phyloP scores from a whole-genome alignment of 2,888 invertebrate genomes.

The Aspidiotus rigidus region DNA sequence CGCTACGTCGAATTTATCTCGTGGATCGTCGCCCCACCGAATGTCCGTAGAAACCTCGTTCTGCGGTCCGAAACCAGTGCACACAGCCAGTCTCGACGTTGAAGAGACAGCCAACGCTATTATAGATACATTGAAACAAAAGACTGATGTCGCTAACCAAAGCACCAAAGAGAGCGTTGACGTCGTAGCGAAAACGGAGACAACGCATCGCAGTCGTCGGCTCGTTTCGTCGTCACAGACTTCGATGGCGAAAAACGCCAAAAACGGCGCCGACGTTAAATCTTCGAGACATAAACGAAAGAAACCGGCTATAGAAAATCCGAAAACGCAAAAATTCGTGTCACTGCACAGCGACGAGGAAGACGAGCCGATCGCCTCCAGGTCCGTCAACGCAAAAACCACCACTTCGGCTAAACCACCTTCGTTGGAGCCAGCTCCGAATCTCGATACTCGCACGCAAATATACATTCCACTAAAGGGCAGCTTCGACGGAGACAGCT shows the following conservation, averaged over 20 bases:
- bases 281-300: neutral
- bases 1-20: slow-evolving; percentile 39
- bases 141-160: neutral
- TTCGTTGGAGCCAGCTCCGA: neutral
- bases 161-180: neutral
- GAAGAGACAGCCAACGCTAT: slow-evolving; percentile 35
- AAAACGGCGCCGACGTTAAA: neutral
- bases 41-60: slow-evolving; percentile 84
- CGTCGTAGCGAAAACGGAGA: neutral
- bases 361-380: slow-evolving; percentile 40
- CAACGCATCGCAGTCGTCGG: neutral
- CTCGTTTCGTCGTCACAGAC: neutral
- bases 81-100: slow-evolving; percentile 36
- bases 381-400: slow-evolving; percentile 46
- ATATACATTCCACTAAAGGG: slow-evolving; percentile 36
- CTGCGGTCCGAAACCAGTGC: slow-evolving; percentile 68
- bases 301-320: slow-evolving; percentile 34
- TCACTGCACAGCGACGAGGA: slow-evolving; percentile 36
- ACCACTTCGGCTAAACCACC: neutral
- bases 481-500: slow-evolving; percentile 19
- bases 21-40: slow-evolving; percentile 73
- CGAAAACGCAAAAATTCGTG: slow-evolving; percentile 35
- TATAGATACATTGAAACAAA: slow-evolving; percentile 42
- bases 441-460: slow-evolving; percentile 33
- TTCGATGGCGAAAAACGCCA: too few species aligned